Percentiles rank a stretch among this genome's conserved stretches.
phyloP scores from a whole-genome alignment of 2,113 vertebrate species.

The Nycticebus coucang region DNA sequence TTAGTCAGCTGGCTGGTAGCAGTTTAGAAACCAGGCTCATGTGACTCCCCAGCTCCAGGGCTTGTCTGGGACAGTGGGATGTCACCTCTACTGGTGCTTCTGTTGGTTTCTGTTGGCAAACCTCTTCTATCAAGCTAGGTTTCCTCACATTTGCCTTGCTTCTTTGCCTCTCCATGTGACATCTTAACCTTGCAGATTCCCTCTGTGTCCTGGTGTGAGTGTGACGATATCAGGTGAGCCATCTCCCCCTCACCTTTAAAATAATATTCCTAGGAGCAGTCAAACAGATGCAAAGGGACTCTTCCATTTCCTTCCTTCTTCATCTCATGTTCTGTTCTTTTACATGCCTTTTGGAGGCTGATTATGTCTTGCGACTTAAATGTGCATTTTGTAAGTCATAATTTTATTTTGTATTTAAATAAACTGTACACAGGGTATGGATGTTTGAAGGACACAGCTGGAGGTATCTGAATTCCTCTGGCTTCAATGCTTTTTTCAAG shows the following conservation, averaged over 20 bases:
- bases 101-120: not conserved
- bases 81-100: not conserved
- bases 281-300: not conserved
- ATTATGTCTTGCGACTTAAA: slow-evolving; percentile 76
- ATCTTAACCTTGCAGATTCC: not conserved
- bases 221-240: not conserved
- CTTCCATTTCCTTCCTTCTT: slow-evolving; percentile 63
- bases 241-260: slow-evolving; percentile 3
- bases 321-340: slow-evolving; percentile 56
- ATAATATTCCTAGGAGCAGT: not conserved
- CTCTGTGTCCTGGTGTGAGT: fast-evolving
- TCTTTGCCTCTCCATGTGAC: not conserved
- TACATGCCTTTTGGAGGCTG: slow-evolving; percentile 70
- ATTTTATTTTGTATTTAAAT: slow-evolving; percentile 83
- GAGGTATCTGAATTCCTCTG: slow-evolving; percentile 80
- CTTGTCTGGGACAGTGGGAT: not conserved
- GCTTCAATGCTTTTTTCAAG: slow-evolving; percentile 80
- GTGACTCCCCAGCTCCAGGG: not conserved
- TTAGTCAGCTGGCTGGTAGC: not conserved
- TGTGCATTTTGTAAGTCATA: slow-evolving; percentile 81
- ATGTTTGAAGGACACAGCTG: slow-evolving; percentile 79
- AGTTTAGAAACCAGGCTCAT: not conserved
- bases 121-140: not conserved
- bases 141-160: not conserved
- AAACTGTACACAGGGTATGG: slow-evolving; percentile 69